Percentiles rank a stretch among this genome's conserved stretches.
phyloP scores from a whole-genome alignment of 1,140 invertebrate species.

The Rhynchophorus ferrugineus region DNA sequence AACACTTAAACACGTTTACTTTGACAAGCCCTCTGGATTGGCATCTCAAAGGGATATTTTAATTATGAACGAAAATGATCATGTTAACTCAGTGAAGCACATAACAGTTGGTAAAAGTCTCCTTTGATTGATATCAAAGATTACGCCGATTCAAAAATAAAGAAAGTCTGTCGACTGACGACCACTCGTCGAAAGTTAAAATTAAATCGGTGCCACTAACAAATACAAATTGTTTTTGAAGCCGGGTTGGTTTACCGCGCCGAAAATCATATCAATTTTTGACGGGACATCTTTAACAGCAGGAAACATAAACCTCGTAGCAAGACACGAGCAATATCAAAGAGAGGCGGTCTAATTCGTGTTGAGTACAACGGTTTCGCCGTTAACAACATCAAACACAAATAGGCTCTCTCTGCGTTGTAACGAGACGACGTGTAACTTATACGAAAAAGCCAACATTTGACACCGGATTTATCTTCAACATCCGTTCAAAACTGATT shows the following conservation, averaged over 20 bases:
- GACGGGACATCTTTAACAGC: not conserved
- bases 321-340: not conserved
- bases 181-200: too few species aligned
- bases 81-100: too few species aligned
- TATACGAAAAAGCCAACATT: not conserved
- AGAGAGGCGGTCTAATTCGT: not conserved
- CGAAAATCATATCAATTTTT: not conserved
- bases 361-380: not conserved
- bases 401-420: not conserved
- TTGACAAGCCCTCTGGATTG: too few species aligned
- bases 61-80: too few species aligned
- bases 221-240: not conserved
- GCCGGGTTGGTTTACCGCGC: too few species aligned
- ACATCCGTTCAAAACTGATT: not conserved
- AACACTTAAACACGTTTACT: too few species aligned
- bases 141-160: too few species aligned
- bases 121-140: too few species aligned
- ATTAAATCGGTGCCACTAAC: not conserved
- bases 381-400: not conserved
- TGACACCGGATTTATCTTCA: not conserved
- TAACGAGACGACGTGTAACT: not conserved
- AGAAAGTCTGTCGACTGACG: too few species aligned
- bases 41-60: too few species aligned
- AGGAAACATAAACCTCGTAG: not conserved
- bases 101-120: too few species aligned